phyloP scores from a whole-genome alignment of 2,797 vertebrate species.

The Rallus crepitans region DNA sequence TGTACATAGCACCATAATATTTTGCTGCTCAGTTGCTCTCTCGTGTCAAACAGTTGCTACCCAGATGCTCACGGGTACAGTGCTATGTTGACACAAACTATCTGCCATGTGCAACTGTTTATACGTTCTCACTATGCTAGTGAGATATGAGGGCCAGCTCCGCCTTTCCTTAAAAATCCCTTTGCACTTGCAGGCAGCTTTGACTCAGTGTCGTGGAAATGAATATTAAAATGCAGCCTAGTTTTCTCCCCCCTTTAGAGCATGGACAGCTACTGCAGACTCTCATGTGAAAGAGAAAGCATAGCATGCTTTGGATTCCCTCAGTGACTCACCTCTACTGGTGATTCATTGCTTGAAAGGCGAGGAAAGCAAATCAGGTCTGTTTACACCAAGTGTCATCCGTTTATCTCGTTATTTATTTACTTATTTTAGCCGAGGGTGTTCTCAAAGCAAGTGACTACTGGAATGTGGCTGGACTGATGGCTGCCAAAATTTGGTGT shows the following conservation, averaged over 20 bases:
- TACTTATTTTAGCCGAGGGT: background rate
- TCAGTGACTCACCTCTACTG: background rate
- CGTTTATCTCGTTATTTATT: background rate
- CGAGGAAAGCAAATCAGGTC: background rate
- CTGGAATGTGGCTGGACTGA: background rate
- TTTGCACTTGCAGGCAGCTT: slow-evolving; percentile 48
- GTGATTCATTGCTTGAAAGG: slow-evolving; percentile 20
- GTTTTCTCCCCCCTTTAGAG: background rate
- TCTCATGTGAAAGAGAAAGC: background rate
- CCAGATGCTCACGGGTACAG: slow-evolving; percentile 42
- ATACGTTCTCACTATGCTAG: background rate
- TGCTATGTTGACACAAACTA: slow-evolving; percentile 59
- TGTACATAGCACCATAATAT: background rate
- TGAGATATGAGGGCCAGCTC: slow-evolving; percentile 29
- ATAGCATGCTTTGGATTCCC: background rate
- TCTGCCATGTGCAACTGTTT: slow-evolving; percentile 53
- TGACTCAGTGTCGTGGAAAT: slow-evolving; percentile 35
- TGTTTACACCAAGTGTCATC: background rate
- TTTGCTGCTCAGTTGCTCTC: slow-evolving; percentile 11
- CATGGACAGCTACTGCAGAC: background rate
- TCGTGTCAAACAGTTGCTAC: slow-evolving; percentile 22
- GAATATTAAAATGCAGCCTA: slow-evolving; percentile 29
- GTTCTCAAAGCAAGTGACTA: background rate
- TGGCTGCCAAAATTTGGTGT: accelerated
- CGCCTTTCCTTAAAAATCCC: slow-evolving; percentile 59